phyloP scores from a whole-genome alignment of 2,797 vertebrate species.

The Erethizon dorsatum region DNA sequence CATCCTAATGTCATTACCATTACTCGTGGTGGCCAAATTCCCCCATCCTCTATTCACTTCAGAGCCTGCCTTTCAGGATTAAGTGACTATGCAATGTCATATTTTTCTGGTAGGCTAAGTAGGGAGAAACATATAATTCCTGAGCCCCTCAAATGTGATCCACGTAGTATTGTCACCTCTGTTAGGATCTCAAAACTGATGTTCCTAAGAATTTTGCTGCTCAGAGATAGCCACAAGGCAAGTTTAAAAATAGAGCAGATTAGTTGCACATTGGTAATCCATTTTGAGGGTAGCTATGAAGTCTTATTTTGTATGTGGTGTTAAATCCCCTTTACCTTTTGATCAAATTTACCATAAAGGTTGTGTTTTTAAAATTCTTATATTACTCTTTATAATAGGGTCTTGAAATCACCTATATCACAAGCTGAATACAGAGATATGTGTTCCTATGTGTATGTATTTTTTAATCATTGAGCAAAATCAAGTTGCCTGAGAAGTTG shows the following conservation, averaged over 20 bases:
- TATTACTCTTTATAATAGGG: constrained; percentile 5
- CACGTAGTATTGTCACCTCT: background rate
- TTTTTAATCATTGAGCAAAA: background rate
- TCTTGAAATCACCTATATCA: background rate
- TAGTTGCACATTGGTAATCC: background rate
- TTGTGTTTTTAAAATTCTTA: background rate
- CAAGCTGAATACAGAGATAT: background rate
- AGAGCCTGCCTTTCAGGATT: background rate
- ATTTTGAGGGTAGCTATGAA: background rate
- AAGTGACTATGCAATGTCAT: background rate
- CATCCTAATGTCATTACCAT: background rate
- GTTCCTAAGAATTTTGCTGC: background rate
- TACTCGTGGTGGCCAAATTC: background rate
- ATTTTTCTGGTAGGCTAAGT: background rate
- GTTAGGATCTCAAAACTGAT: background rate
- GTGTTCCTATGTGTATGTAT: accelerated
- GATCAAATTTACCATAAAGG: background rate
- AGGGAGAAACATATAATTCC: background rate
- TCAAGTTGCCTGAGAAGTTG: constrained; percentile 8
- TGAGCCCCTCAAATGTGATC: background rate
- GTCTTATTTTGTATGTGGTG: background rate
- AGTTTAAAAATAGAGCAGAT: background rate
- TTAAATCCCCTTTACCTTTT: background rate
- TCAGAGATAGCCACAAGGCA: background rate
- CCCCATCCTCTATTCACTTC: background rate